Evolutionary conservation across 2,113 vertebrate species (phyloP).

Genomic region (Geococcyx californianus): DNA sequence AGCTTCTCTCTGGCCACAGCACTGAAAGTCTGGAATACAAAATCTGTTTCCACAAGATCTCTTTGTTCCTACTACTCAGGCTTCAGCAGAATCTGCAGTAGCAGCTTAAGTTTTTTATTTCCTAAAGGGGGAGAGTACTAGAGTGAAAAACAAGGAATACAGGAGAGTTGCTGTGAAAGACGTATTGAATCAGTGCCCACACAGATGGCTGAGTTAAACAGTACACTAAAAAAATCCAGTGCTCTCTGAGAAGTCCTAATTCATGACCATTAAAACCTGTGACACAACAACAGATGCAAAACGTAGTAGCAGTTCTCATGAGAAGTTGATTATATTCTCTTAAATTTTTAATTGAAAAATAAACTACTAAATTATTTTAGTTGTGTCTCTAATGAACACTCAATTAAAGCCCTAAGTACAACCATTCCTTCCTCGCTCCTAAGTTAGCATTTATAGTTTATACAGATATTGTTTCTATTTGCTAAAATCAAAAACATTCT

Average conservation of each 20-base stretch:
- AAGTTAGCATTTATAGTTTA: background rate
- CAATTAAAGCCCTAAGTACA: background rate
- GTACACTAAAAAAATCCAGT: background rate
- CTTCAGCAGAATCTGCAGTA: background rate
- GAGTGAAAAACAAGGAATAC: conserved; percentile 9
- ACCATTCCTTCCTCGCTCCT: background rate
- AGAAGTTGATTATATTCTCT: background rate
- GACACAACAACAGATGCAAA: background rate
- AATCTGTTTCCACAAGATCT: background rate
- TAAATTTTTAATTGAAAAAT: background rate
- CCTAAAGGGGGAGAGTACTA: background rate
- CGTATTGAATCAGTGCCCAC: conserved; percentile 26
- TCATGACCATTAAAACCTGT: background rate
- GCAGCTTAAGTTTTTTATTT: background rate
- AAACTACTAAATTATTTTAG: background rate
- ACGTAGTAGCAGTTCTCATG: background rate
- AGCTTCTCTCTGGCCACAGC: background rate
- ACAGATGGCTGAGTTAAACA: conserved; percentile 37
- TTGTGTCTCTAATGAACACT: background rate
- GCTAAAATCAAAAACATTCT: background rate
- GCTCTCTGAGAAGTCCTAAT: conserved; percentile 22
- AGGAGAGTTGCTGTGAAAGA: conserved; percentile 13
- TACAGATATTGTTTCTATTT: background rate
- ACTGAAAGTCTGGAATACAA: background rate
- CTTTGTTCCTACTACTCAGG: conserved; percentile 23